A percentile compares a stretch with the other conserved stretches of the same genome.
These are phyloP conservation scores for Archilochus colubris DNA, from an alignment of 2,113 vertebrate genomes.

Conservation along the genomic window DNA sequence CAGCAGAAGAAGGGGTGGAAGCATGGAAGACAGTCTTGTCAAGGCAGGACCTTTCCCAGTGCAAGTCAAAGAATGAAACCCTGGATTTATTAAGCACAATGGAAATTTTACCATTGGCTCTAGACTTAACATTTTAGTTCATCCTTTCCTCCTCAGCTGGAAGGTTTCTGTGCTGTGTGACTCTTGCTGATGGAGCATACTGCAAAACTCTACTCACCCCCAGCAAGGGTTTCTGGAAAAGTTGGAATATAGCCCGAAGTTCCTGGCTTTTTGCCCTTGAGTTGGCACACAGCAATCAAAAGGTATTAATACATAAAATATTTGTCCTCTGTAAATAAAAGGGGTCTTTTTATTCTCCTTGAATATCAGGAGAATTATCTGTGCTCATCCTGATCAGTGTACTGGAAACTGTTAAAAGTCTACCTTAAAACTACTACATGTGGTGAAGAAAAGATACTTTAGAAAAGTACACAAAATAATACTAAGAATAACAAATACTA, in stretches of 20 bases:
- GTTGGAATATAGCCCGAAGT: not conserved
- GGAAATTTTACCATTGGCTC: not conserved
- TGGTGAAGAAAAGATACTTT: not conserved
- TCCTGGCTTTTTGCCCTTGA: not conserved
- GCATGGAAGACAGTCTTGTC: not conserved
- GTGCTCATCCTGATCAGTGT: not conserved
- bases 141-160: not conserved
- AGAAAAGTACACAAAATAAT: not conserved
- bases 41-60: not conserved
- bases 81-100: not conserved
- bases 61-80: not conserved
- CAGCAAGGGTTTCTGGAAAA: not conserved
- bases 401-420: not conserved
- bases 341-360: not conserved
- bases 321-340: not conserved
- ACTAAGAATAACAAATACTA: not conserved
- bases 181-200: not conserved
- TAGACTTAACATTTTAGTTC: not conserved
- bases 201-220: not conserved
- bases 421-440: not conserved
- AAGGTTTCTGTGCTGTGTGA: not conserved
- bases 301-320: not conserved
- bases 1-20: not conserved
- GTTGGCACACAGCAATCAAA: not conserved
- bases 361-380: not conserved